Percentiles rank a stretch among this genome's conserved stretches.
Conservation (phyloP, 2,797 vertebrate genomes). For the Bradypodion ventrale region DNA sequence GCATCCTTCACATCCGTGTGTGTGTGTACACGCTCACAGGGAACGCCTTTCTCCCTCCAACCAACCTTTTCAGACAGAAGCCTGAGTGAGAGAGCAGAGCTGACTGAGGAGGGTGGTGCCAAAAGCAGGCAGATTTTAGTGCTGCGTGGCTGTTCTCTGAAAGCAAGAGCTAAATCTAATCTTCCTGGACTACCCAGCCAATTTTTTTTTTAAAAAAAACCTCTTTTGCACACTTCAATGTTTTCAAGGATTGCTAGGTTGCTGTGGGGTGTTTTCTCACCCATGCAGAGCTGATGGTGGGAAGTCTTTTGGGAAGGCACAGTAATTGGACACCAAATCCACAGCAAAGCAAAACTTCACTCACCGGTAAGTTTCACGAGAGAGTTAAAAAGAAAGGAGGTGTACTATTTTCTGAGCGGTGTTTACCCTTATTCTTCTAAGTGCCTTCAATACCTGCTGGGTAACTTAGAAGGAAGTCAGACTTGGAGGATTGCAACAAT, state of each 20-base stretch:
- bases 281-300: not conserved
- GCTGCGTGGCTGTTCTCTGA: not conserved
- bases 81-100: not conserved
- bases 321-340: constrained; percentile 34
- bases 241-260: not conserved
- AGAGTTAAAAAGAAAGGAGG: not conserved
- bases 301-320: not conserved
- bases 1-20: constrained; percentile 59
- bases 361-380: constrained; percentile 54
- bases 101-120: constrained; percentile 58
- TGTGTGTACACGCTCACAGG: constrained; percentile 35
- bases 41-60: constrained; percentile 61
- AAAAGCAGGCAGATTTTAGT: constrained; percentile 14
- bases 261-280: not conserved
- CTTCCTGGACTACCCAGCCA: constrained; percentile 18
- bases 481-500: not conserved
- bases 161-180: not conserved
- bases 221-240: not conserved
- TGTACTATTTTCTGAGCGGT: not conserved
- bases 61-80: constrained; percentile 39
- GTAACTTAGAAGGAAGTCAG: not conserved
- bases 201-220: rapidly evolving
- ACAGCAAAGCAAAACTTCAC: constrained; percentile 16
- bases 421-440: not conserved
- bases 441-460: not conserved